Percentiles rank a stretch among this genome's conserved stretches.
These are phyloP conservation scores for Dasyurus viverrinus DNA, from an alignment of 2,113 vertebrate genomes.

Conservation along the genomic window DNA sequence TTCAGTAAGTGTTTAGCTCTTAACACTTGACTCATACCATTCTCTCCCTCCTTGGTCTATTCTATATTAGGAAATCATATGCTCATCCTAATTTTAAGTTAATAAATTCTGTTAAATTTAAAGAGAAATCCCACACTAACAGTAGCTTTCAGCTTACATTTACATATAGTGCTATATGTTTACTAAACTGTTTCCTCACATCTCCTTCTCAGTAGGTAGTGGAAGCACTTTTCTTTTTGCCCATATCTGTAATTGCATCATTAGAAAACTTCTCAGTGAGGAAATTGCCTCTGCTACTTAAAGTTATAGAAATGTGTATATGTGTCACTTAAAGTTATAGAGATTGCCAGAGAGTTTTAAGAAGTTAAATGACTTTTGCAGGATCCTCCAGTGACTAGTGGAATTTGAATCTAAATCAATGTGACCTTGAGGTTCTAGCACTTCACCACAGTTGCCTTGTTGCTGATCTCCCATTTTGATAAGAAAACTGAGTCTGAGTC, in stretches of 20 bases:
- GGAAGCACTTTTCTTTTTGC: not conserved
- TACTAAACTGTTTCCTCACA: not conserved
- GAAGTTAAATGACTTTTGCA: too few relatives aligned
- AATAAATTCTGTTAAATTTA: slow-evolving; percentile 37
- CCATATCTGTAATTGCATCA: not conserved
- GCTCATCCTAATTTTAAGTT: slow-evolving; percentile 16
- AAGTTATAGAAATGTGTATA: not conserved
- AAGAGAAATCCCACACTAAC: slow-evolving; percentile 35
- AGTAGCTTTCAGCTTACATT: not conserved
- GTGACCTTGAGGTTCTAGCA: not conserved
- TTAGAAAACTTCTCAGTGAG: not conserved
- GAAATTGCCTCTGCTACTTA: not conserved
- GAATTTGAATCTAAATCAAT: not conserved
- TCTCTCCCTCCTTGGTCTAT: not conserved
- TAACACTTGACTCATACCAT: not conserved
- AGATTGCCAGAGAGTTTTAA: not conserved
- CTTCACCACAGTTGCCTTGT: not conserved
- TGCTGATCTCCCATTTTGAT: not conserved
- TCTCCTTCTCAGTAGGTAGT: not conserved
- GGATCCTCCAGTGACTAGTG: not conserved
- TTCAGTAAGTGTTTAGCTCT: slow-evolving; percentile 10
- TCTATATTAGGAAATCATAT: not conserved
- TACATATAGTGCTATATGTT: not conserved
- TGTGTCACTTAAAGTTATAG: too few relatives aligned
- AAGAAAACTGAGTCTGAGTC: not conserved